Evolutionary conservation across 1,140 invertebrate species (phyloP).

Genomic region (Drosophila miranda): DNA sequence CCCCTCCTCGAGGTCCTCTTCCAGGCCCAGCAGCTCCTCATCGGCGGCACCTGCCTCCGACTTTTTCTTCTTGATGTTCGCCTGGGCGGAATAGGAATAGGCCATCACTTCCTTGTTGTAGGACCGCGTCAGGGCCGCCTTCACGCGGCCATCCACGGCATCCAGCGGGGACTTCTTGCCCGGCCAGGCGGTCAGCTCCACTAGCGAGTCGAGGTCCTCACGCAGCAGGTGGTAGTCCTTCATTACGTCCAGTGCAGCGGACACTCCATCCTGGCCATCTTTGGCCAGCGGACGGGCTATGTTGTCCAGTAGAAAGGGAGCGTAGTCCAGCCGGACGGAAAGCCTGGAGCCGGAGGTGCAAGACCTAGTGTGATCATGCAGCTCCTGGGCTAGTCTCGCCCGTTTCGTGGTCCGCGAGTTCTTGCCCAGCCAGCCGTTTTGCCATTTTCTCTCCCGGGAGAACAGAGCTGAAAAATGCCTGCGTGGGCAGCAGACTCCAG

Average conservation of each 20-base stretch:
- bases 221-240: conserved; percentile 92
- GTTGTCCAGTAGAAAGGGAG: conserved; percentile 87
- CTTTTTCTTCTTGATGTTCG: conserved; percentile 85
- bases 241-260: conserved; percentile 89
- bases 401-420: conserved; percentile 94
- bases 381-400: conserved; percentile 91
- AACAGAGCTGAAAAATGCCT: conserved; percentile 95
- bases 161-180: conserved; percentile 89
- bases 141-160: conserved; percentile 92
- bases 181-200: conserved; percentile 93
- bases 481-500: conserved; percentile 95
- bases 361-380: conserved; percentile 91
- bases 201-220: conserved; percentile 94
- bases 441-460: conserved; percentile 93
- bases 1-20: conserved; percentile 73
- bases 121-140: conserved; percentile 94
- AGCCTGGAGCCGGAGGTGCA: conserved; percentile 90
- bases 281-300: conserved; percentile 89
- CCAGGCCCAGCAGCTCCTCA: conserved; percentile 36
- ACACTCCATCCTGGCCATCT: conserved; percentile 88
- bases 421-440: conserved; percentile 95
- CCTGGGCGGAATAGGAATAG: conserved; percentile 87
- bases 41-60: conserved; percentile 77
- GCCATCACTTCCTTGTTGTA: conserved; percentile 93
- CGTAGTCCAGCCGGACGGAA: conserved; percentile 92